These are phyloP conservation scores for Trachemys scripta DNA, from an alignment of 2,113 vertebrate genomes.

Conservation along the genomic window DNA sequence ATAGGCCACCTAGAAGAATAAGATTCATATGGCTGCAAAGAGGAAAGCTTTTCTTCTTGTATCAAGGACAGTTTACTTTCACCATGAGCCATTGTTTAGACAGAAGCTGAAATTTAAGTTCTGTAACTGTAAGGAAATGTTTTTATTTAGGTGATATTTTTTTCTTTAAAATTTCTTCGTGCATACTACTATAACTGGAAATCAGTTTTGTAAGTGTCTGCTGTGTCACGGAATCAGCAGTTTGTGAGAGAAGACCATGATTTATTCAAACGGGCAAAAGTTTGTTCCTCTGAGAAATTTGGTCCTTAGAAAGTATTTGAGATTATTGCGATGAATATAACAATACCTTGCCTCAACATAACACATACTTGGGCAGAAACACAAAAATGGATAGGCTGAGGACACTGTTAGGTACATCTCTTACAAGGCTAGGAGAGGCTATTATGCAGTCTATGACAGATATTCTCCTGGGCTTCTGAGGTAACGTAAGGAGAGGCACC, in stretches of 20 bases:
- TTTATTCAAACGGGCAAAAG: neutral
- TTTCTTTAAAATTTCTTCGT: neutral
- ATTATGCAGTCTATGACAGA: neutral
- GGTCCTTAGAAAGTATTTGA: neutral
- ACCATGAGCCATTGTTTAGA: neutral
- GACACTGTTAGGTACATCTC: neutral
- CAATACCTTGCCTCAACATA: neutral
- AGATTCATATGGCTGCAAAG: neutral
- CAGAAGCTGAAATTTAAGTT: neutral
- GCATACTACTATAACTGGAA: too few relatives aligned
- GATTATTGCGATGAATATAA: neutral
- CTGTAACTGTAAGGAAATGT: neutral
- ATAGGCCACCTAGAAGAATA: neutral
- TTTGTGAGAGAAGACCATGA: neutral
- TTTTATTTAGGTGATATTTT: too few relatives aligned
- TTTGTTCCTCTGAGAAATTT: neutral
- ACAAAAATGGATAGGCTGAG: neutral
- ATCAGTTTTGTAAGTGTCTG: too few relatives aligned
- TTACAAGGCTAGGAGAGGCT: too few relatives aligned
- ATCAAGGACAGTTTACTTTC: neutral
- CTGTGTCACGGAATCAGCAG: neutral
- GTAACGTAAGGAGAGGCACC: neutral
- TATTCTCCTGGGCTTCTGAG: neutral
- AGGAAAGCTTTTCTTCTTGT: neutral
- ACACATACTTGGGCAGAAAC: neutral